Percentiles rank a stretch among this genome's conserved stretches.
Evolutionary conservation across 92 coral and sea anemone species (phyloP).

Genomic region (Umimayanthus chanpuru): DNA sequence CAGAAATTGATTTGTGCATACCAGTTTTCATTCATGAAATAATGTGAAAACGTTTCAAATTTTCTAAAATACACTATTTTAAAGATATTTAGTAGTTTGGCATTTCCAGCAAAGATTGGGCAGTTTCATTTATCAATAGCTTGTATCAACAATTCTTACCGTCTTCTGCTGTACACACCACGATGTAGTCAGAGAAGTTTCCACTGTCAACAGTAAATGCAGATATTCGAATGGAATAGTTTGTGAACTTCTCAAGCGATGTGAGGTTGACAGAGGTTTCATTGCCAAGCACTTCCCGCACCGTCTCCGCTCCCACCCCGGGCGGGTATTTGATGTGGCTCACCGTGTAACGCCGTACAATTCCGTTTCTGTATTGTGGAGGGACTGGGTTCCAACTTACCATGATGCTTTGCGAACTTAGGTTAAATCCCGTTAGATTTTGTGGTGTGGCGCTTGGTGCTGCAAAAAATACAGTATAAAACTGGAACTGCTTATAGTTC

Average conservation of each 20-base stretch:
- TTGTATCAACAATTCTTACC: background rate
- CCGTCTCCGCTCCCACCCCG: background rate
- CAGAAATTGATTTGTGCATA: no score
- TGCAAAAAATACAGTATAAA: background rate
- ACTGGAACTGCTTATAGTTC: background rate
- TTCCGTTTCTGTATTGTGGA: slow-evolving; percentile 27
- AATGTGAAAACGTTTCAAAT: background rate
- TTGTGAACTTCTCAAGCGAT: slow-evolving; percentile 37
- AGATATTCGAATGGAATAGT: slow-evolving; percentile 39
- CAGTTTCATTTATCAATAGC: background rate
- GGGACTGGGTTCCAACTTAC: slow-evolving; percentile 42
- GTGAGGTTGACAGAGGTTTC: slow-evolving; percentile 24
- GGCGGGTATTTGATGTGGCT: slow-evolving; percentile 14
- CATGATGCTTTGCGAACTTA: slow-evolving; percentile 26
- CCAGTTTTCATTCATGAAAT: no score
- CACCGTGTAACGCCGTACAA: slow-evolving; percentile 39
- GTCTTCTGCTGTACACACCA: slow-evolving; percentile 35
- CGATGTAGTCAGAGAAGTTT: slow-evolving; percentile 29
- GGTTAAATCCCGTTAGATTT: slow-evolving; percentile 30
- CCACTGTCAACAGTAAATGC: slow-evolving; percentile 36
- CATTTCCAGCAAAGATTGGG: background rate
- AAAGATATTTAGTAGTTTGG: no score
- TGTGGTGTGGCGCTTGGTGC: slow-evolving; percentile 29
- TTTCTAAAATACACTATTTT: no score
- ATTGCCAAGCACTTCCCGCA: background rate